A percentile compares a stretch with the other conserved stretches of the same genome.
phyloP scores from a whole-genome alignment of 2,888 invertebrate genomes.

The Deilephila elpenor region DNA sequence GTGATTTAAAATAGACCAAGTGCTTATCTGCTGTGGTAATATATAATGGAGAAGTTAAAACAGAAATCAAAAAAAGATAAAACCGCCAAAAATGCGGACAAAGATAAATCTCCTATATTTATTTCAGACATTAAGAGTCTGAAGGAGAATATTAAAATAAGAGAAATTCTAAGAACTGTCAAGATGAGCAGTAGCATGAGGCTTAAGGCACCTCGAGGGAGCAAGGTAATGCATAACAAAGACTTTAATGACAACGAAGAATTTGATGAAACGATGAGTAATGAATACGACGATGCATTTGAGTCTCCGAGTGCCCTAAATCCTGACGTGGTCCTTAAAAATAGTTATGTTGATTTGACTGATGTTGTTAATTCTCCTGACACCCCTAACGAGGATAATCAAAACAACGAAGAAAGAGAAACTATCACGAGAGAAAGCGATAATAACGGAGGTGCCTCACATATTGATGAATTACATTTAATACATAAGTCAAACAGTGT shows the following conservation, averaged over 20 bases:
- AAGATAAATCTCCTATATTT: conserved; percentile 59
- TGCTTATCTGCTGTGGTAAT: conserved; percentile 34
- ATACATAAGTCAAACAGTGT: conserved; percentile 46
- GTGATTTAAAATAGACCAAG: conserved; percentile 38
- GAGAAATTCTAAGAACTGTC: conserved; percentile 73
- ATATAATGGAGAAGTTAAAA: conserved; percentile 67
- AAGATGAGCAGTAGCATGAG: conserved; percentile 79
- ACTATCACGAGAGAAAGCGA: conserved; percentile 31
- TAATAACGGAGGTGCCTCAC: neutral
- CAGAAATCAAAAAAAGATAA: conserved; percentile 70
- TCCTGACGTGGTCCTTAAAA: conserved; percentile 50
- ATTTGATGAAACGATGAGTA: conserved; percentile 47
- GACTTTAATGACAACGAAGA: conserved; percentile 69
- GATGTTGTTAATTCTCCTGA: conserved; percentile 32
- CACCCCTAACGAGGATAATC: conserved; percentile 36
- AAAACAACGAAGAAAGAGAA: conserved; percentile 36
- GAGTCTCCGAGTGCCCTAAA: conserved; percentile 64
- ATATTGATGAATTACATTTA: neutral
- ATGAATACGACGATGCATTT: conserved; percentile 37
- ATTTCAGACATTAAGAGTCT: conserved; percentile 69
- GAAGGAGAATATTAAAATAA: conserved; percentile 76
- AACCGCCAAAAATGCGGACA: conserved; percentile 57
- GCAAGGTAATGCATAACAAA: conserved; percentile 70
- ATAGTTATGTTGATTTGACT: conserved; percentile 33
- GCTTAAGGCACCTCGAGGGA: conserved; percentile 69